These are phyloP conservation scores for Kryptolebias ocellatus DNA, from an alignment of 2,797 vertebrate species.

Conservation along the genomic window DNA sequence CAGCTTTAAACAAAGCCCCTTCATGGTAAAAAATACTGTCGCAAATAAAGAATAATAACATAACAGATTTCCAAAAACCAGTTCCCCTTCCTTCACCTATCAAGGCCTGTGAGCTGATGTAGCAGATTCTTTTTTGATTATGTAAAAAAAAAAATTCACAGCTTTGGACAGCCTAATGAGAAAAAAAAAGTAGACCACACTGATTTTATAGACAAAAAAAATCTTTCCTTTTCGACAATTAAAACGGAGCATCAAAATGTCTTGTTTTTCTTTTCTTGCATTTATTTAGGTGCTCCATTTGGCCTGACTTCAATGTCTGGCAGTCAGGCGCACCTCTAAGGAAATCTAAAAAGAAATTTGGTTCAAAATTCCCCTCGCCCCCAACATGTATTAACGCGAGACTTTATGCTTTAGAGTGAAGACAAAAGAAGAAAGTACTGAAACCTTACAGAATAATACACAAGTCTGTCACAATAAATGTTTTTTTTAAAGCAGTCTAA, in stretches of 20 bases:
- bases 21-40: neutral
- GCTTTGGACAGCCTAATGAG: conserved; percentile 53
- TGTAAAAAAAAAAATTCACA: conserved; percentile 55
- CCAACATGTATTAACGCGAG: conserved; percentile 24
- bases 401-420: conserved; percentile 23
- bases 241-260: conserved; percentile 68
- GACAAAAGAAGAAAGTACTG: conserved; percentile 20
- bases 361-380: conserved; percentile 48
- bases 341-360: conserved; percentile 68
- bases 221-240: conserved; percentile 63
- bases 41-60: conserved; percentile 9
- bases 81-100: neutral
- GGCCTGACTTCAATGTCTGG: conserved; percentile 66
- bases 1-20: too few species aligned
- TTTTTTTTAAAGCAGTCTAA: conserved; percentile 1
- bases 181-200: conserved; percentile 73
- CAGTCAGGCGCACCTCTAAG: conserved; percentile 58
- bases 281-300: conserved; percentile 77
- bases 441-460: neutral
- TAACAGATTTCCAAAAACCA: too few species aligned
- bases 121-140: conserved; percentile 52
- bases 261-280: conserved; percentile 58
- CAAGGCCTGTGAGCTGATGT: conserved; percentile 7
- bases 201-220: conserved; percentile 63
- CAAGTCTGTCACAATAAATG: conserved; percentile 4